Conservation (phyloP, 2,888 invertebrate species). For the Nymphalis c-album region DNA sequence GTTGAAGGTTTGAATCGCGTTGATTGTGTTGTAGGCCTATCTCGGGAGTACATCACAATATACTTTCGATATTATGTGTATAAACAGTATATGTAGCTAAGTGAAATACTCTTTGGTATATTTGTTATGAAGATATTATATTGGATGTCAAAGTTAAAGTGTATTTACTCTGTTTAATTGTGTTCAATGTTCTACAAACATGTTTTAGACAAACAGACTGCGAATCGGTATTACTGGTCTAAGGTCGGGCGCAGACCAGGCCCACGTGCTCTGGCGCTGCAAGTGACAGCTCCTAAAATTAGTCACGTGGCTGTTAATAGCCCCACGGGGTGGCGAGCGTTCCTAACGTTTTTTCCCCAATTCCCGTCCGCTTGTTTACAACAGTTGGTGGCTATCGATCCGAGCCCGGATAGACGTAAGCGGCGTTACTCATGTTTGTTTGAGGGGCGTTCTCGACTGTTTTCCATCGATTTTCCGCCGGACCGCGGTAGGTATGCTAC, state of each 20-base stretch:
- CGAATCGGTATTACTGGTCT: conserved; percentile 12
- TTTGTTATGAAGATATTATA: too few species aligned
- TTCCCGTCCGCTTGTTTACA: conserved; percentile 72
- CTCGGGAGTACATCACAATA: too few species aligned
- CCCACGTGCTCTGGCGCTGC: conserved; percentile 69
- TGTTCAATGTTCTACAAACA: not conserved
- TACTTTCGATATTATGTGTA: too few species aligned
- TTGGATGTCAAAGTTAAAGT: not conserved
- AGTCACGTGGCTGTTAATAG: conserved; percentile 79
- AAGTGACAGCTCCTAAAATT: conserved; percentile 78
- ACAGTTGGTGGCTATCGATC: conserved; percentile 79
- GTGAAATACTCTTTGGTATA: too few species aligned
- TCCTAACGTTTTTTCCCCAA: conserved; percentile 66
- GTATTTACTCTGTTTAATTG: conserved; percentile 10
- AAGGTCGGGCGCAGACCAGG: conserved; percentile 29
- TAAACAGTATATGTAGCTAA: too few species aligned
- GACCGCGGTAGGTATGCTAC: conserved; percentile 34
- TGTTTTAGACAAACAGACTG: not conserved
- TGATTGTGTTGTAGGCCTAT: not conserved
- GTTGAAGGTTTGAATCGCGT: not conserved
- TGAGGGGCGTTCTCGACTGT: conserved; percentile 59
- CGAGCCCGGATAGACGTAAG: conserved; percentile 52
- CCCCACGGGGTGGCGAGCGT: conserved; percentile 63
- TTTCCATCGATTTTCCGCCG: conserved; percentile 72
- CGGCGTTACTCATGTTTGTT: conserved; percentile 61